Conservation (phyloP, 1,140 invertebrate species). For the Druon quercuslanigerum region DNA sequence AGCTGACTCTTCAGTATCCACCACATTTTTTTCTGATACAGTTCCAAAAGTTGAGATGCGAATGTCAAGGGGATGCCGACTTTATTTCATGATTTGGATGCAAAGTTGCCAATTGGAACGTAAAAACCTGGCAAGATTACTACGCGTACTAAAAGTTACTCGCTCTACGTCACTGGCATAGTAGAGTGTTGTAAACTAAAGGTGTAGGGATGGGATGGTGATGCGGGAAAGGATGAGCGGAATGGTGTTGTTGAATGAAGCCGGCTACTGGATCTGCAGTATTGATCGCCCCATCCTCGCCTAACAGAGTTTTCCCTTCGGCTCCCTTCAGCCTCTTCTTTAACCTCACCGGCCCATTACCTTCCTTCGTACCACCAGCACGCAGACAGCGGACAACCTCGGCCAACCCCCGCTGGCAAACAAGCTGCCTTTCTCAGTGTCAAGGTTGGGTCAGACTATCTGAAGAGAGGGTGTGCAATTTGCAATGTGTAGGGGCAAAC, state of each 20-base stretch:
- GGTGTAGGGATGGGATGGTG: background rate
- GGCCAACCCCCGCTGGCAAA: constrained; percentile 40
- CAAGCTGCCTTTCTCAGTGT: constrained; percentile 60
- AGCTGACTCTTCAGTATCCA: too few species aligned
- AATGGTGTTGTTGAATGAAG: constrained; percentile 63
- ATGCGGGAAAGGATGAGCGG: background rate
- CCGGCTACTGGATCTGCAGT: constrained; percentile 63
- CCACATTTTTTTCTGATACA: too few species aligned
- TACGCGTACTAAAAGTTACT: background rate
- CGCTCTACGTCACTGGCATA: background rate
- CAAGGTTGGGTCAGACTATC: constrained; percentile 61
- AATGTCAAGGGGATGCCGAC: background rate
- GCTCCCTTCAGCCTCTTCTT: constrained; percentile 12
- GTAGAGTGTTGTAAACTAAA: background rate
- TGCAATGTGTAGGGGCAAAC: background rate
- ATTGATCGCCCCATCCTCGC: constrained; percentile 68
- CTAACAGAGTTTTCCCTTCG: constrained; percentile 42
- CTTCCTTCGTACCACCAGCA: constrained; percentile 29
- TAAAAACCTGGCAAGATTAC: background rate
- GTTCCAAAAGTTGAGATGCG: background rate
- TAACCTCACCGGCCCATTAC: background rate
- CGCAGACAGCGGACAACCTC: constrained; percentile 43
- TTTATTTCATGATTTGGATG: background rate
- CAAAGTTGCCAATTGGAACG: background rate
- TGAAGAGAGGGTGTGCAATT: constrained; percentile 6